Base-by-base conservation (phyloP, 2,888 invertebrate genomes). In the Drosophila neutralis region DNA sequence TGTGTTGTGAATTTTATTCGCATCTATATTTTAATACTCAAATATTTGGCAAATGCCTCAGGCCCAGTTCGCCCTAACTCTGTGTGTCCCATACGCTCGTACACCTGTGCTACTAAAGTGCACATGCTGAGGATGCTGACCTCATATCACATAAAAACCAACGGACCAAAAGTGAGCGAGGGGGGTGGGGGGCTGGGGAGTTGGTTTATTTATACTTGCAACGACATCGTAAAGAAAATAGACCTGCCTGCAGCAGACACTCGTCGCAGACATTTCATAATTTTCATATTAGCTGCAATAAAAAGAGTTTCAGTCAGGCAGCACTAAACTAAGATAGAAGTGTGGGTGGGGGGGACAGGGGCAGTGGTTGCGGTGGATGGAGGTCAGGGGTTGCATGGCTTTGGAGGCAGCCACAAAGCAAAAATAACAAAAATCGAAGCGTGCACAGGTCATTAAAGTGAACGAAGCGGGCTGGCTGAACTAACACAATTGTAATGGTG, bases 391-490 rank as follows among this genome's bases (percentile, higher is more conserved):
- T 49, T 27, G 52, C 18, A 15, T 11, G 21, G 49, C 18, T 13
- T 24, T 45, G 54, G 48, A 45, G 51, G n/a, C 58, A 27, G 59
- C 69, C 57, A 65, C 51, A 71, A 89, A 77, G 71, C 66, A 61
- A 69, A 77, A 77, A 82, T 71, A 82, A 87, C 75, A 82, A 77
- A 86, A 90, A 86, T 88, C 86, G 83, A 85, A 90, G 73, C 80
- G 67, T 85, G 78, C 71, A 80, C 76, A 86, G 83, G 90, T 86
- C 89, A 86, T 82, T 88, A 87, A 82, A 82, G 74, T 70, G 68
- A 74, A 63, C 65, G 69, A 35, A 70, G 24, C 42, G 52, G 54
- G 7, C 48, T 15, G 33, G 33, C n/a, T 31, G 62, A 62, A 58
- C 85, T 85, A 78, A 82, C 68, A 68, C 82, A 85, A 78, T 65